Base-by-base conservation (phyloP, 37 sponge, comb jelly and placozoan genomes). In the Chondrilla cf. caribensis region DNA sequence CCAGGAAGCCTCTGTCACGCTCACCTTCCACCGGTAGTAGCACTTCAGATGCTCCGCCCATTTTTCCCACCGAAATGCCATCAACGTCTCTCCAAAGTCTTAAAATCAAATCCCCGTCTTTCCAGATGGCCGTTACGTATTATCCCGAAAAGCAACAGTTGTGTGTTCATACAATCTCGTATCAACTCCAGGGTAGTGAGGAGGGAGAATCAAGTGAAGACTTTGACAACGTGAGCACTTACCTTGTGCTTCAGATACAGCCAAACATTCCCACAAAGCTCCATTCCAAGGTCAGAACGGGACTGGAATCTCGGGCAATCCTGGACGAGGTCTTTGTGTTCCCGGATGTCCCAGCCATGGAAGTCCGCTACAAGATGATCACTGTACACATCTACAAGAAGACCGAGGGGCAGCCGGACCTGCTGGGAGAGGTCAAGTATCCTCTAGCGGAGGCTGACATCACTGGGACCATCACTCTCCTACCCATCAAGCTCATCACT, bases 311-410 rank as follows among this genome's bases (percentile, higher is more conserved):
- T 21, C 31, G 57, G 39, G 22, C 87, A 7, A 19, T 75, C 6
- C 86, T 84, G n/a, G 66, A 84, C 54, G 89, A 93, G 73, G 77
- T 81, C 31, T 93, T 93, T 84, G 85, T 80, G 33, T 93, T 93
- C 54, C 18, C 72, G 28, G 62, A 81, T 60, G 77, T 85, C 3
- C 68, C 59, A 21, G 73, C 38, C 14, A 40, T 54, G 73, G 71
- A 86, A 47, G 21, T 79, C 18, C 42, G 59, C 32, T 65, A 60
- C 29, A 86, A 86, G 58, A 79, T 62, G 11, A 22, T 90, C 41
- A 43, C 25, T 79, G 31, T 78, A 79, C 51, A 80, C 70, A 58
- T 79, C 80, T 22, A 68, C 80, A 29, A 79, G 66, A 9, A 54
- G 64, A 32, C 26, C 42, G 36, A 66, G 44, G 77, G 76, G 0